Conservation (phyloP, 2,113 vertebrate genomes). For the Coracopsis vasa region DNA sequence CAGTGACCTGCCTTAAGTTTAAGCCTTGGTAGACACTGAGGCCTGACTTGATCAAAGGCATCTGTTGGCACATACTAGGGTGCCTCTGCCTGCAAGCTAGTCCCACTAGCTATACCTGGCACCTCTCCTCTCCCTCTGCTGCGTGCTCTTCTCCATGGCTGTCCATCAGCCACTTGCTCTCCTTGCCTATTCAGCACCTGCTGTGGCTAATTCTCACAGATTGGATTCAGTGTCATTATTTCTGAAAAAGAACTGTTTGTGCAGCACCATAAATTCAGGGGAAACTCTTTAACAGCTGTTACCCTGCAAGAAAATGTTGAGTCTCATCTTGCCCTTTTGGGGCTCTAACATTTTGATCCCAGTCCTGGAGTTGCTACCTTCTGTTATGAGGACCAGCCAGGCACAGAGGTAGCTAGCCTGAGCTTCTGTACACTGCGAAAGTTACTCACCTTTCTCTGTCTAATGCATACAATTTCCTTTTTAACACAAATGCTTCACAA, state of each 20-base stretch:
- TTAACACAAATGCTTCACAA: not conserved
- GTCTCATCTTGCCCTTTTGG: not conserved
- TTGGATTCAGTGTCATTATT: not conserved
- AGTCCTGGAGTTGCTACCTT: not conserved
- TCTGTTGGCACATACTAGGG: not conserved
- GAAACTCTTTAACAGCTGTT: not conserved
- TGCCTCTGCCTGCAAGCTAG: not conserved
- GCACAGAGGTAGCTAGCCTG: not conserved
- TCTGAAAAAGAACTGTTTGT: not conserved
- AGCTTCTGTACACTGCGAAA: not conserved
- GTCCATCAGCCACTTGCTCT: accelerated
- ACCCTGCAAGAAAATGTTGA: not conserved
- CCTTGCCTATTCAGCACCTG: not conserved
- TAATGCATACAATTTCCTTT: not conserved
- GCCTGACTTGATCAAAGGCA: not conserved
- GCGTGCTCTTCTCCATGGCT: not conserved
- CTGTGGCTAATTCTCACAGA: not conserved
- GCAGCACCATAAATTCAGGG: not conserved
- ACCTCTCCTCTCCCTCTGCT: not conserved
- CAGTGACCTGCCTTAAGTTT: not conserved
- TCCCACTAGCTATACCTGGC: not conserved
- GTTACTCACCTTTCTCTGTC: not conserved
- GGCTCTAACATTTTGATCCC: not conserved
- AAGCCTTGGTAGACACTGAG: not conserved
- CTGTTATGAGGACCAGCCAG: not conserved